phyloP scores from a whole-genome alignment of 2,888 invertebrate genomes.

The Formica aserva region DNA sequence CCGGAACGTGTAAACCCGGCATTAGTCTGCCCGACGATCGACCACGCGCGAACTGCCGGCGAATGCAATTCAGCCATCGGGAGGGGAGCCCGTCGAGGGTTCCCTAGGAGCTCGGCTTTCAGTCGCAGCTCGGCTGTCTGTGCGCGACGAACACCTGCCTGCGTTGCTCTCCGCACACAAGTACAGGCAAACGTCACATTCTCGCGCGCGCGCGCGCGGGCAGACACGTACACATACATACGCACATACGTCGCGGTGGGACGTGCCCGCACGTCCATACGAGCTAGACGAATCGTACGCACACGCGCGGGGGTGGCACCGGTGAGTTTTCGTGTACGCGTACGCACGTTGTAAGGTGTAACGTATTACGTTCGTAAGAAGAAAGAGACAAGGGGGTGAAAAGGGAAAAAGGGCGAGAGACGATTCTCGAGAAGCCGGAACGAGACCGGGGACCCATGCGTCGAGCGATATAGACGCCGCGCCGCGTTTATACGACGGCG shows the following conservation, averaged over 20 bases:
- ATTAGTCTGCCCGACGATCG: constrained; percentile 33
- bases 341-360: neutral
- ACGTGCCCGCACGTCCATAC: constrained; percentile 1
- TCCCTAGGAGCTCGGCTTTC: constrained; percentile 60
- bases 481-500: neutral
- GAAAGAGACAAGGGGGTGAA: neutral
- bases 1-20: constrained; percentile 32
- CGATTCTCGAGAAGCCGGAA: constrained; percentile 17
- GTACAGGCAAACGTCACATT: constrained; percentile 29
- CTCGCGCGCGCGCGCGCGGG: constrained; percentile 56
- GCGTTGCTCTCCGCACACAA: constrained; percentile 38
- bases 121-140: constrained; percentile 76
- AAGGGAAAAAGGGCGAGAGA: neutral
- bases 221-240: neutral
- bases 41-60: constrained; percentile 33
- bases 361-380: neutral
- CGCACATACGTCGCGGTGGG: neutral
- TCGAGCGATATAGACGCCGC: constrained; percentile 43
- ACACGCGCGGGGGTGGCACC: constrained; percentile 7
- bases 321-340: neutral
- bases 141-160: constrained; percentile 67
- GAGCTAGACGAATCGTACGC: neutral
- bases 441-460: constrained; percentile 28
- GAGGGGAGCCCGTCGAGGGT: constrained; percentile 57
- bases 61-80: neutral